phyloP scores from a whole-genome alignment of 2,888 invertebrate genomes.

The Apodemia duryi region DNA sequence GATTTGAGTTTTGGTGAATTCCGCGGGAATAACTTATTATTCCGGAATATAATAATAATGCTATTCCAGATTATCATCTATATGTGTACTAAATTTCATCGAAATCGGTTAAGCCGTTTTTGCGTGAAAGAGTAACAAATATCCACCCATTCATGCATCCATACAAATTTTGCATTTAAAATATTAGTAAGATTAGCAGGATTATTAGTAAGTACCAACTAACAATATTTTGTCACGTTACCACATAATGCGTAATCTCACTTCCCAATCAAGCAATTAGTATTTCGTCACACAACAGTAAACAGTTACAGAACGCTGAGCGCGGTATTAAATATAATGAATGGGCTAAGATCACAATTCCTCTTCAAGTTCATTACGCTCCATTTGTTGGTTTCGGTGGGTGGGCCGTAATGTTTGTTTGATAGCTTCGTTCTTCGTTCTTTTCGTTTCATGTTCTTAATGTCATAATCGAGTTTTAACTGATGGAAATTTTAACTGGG shows the following conservation, averaged over 20 bases:
- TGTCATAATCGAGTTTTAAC: constrained; percentile 25
- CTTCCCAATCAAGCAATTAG: not conserved
- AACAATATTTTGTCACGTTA: not conserved
- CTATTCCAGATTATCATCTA: no score
- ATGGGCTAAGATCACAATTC: constrained; percentile 18
- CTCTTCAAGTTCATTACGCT: constrained; percentile 21
- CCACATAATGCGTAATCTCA: not conserved
- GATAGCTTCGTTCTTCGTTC: constrained; percentile 20
- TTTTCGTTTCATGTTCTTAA: constrained; percentile 17
- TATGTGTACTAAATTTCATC: no score
- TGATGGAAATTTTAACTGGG: constrained; percentile 3
- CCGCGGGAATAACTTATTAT: no score
- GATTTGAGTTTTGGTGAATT: no score
- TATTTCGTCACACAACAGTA: constrained; percentile 8
- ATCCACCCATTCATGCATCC: no score
- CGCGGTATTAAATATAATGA: constrained; percentile 19
- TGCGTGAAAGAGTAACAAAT: no score
- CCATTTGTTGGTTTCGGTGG: constrained; percentile 22
- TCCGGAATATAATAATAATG: no score
- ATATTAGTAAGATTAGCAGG: no score
- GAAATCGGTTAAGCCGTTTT: no score
- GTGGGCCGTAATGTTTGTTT: constrained; percentile 29
- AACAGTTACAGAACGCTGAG: constrained; percentile 15
- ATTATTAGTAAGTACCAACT: no score
- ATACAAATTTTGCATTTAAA: no score